phyloP scores from a whole-genome alignment of 2,113 vertebrate genomes.

The Hydrolagus affinis region DNA sequence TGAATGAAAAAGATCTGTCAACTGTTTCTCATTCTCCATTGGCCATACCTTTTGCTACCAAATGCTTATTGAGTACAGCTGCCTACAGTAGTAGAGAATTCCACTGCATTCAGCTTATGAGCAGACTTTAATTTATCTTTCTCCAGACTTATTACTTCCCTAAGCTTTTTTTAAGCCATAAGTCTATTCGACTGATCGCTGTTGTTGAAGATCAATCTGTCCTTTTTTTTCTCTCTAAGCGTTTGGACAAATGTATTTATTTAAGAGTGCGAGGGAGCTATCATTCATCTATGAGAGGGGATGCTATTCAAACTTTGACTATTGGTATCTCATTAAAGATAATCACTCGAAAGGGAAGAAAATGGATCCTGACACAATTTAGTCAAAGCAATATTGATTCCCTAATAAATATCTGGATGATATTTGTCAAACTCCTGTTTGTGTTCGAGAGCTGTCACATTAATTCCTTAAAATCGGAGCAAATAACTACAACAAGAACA shows the following conservation, averaged over 20 bases:
- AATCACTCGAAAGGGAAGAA: slow-evolving; percentile 34
- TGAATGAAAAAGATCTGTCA: slow-evolving; percentile 19
- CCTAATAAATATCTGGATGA: background rate
- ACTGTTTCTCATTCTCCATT: slow-evolving; percentile 19
- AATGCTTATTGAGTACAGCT: slow-evolving; percentile 16
- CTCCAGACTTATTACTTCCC: slow-evolving; percentile 41
- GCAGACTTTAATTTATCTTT: slow-evolving; percentile 53
- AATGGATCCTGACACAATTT: background rate
- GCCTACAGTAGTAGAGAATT: background rate
- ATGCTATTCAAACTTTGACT: slow-evolving; percentile 57
- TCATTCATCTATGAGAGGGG: slow-evolving; percentile 54
- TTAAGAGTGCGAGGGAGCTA: slow-evolving; percentile 57
- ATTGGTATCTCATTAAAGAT: slow-evolving; percentile 67
- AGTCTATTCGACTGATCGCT: slow-evolving; percentile 45
- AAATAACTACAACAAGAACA: background rate
- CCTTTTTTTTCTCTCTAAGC: slow-evolving; percentile 35
- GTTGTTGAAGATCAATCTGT: slow-evolving; percentile 48
- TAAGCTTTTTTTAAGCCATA: slow-evolving; percentile 47
- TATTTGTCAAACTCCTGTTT: background rate
- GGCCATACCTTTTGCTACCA: slow-evolving; percentile 2
- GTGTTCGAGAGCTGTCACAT: background rate
- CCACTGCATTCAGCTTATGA: slow-evolving; percentile 5
- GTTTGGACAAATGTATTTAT: slow-evolving; percentile 59
- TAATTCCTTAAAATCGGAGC: background rate
- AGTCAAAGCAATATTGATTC: background rate